Base-by-base conservation (phyloP, 92 coral and sea anemone genomes). In the Umimayanthus kanabou region DNA sequence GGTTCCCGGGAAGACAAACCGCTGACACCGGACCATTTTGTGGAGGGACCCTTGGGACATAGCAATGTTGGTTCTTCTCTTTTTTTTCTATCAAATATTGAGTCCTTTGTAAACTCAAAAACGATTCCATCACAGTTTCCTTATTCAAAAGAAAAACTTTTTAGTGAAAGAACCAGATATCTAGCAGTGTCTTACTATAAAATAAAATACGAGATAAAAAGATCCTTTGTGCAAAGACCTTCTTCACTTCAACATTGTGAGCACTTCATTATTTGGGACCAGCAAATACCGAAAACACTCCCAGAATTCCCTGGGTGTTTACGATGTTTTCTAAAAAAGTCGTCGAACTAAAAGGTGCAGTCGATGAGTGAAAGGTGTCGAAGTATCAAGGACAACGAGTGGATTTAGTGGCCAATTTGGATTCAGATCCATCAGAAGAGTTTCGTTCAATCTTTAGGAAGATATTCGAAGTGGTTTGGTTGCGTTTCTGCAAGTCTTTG, bases 1-100 rank as follows among this genome's bases (percentile, higher is more conserved):
- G 94, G 93, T 88, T 37, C 65, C 61, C 58, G 37, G 30, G 58
- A 3, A n/a, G 64, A 82, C 55, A 70, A 33, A 83, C 87, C 87
- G 87, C 87, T 83, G 87, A 83, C 77, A 69, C 66, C 26, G 79
- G 37, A 20, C 79, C 79, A 10, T 37, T 73, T 73, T 73, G 16
- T 14, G 18, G 6, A 37, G 45, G 77, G 45, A 9, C 77, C 42
- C 43, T 73, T 14, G 23, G 23, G 23, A 4, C 65, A 16, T 57
- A 14, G 2, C 20, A 57, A 5, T 57, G 2, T 57, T 57, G 65
- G 65, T 0, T 14, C 65, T 57, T 57, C 77, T 39, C 77, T 72
- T 14, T 70, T 28, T 37, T 20, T 26, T 20, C 28, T 4, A 6
- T 3, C 2, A 23, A 69, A 26, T 33, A 33, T 33, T 33, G 37